Evolutionary conservation across 2,888 invertebrate genomes (phyloP), one percentile per base, ranked within the genome.

Genomic region (Branchellion lobata): DNA sequence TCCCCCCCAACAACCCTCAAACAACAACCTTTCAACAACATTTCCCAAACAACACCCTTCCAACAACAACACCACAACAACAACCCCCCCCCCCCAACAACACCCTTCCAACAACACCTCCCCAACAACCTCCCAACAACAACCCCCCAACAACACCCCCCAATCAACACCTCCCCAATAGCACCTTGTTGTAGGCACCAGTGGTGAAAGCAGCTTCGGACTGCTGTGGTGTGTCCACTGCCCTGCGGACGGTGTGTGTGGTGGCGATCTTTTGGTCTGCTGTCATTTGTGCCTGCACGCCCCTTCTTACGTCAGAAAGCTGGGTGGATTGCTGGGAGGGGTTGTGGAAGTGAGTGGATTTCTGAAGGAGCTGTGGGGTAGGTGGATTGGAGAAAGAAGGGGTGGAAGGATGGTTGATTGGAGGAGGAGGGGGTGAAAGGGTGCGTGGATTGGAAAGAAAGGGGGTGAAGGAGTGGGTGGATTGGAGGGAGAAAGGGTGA

Each of bases 181-280:
- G 31, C 18, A 81, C 81, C 79, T 81, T 81, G 34, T 73, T 80
- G 47, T 81, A 81, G 29, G 81, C 73, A 34, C 79, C 79, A 29
- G 57, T 47, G 33, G 57, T 79, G 68, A 81, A 81, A 21, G 79
- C 2, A 29, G 29, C 27, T 74, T 79, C 78, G 0, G 79, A 73
- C n/a, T 69, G 33, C 71, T 61, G 72, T 18, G 69, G 68, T 24
- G 73, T 81, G 24, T 11, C 31, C 29, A 81, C 75, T 47, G 27
- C 31, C 29, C 78, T 81, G 27, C 79, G 34, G 27, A 81, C 71
- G 21, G 79, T 72, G 21, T 81, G 79, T n/a, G 81, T 80, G 29
- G 78, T 81, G 33, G 79, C 72, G 61, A 57, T 18, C 36, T 69
- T 79, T 29, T 72, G 72, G 40, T 81, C 81, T 21, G 53, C 69